Evolutionary conservation across 1,140 invertebrate genomes (phyloP).

Genomic region (Zaprionus ghesquierei): DNA sequence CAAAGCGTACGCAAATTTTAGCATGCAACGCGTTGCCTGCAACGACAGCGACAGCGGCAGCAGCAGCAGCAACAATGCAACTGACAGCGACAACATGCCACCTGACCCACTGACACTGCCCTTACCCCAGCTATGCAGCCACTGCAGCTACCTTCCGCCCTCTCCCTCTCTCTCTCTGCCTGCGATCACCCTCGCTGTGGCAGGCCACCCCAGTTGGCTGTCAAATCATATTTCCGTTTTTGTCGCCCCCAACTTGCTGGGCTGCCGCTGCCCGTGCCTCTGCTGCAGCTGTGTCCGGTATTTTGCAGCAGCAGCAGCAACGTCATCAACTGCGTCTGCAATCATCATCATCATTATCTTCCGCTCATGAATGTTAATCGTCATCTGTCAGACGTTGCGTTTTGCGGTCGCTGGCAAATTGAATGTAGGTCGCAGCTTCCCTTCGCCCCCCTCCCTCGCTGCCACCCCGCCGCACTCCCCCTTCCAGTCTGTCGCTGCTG

Average conservation of each 20-base stretch:
- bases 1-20: conserved; percentile 29
- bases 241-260: conserved; percentile 44
- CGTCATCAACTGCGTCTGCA: conserved; percentile 20
- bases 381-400: conserved; percentile 74
- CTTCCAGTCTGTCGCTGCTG: too few species aligned
- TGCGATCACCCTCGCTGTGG: neutral
- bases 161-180: neutral
- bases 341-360: conserved; percentile 27
- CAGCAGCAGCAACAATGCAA: neutral
- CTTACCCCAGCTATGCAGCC: conserved; percentile 8
- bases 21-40: conserved; percentile 13
- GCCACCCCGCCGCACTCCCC: neutral
- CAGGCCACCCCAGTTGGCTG: neutral
- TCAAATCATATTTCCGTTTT: conserved; percentile 64
- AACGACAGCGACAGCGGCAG: neutral
- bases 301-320: conserved; percentile 21
- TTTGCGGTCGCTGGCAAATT: conserved; percentile 75
- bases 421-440: conserved; percentile 65
- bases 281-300: conserved; percentile 1
- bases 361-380: conserved; percentile 52
- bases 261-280: conserved; percentile 5
- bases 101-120: conserved; percentile 55
- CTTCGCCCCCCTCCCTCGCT: neutral
- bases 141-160: neutral
- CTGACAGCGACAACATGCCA: conserved; percentile 4